Conservation (phyloP, 2,113 vertebrate species). For the Oreochromis niloticus region DNA sequence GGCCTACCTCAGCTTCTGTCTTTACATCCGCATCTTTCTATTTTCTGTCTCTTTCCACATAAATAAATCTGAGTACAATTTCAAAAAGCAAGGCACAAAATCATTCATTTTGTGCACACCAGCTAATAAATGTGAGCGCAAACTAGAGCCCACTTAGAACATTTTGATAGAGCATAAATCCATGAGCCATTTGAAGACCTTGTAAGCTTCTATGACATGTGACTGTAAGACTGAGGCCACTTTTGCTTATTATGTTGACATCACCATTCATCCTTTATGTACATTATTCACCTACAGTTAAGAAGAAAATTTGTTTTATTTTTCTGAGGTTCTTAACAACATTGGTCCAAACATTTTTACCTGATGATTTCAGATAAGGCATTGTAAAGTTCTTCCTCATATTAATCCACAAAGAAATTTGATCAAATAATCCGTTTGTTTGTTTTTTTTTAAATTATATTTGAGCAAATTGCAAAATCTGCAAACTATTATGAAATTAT, state of each 20-base stretch:
- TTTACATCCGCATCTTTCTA: neutral
- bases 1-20: neutral
- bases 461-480: neutral
- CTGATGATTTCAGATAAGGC: neutral
- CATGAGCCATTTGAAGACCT: no score
- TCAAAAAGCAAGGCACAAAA: neutral
- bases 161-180: no score
- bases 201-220: no score
- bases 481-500: neutral
- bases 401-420: neutral
- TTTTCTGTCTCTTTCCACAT: neutral
- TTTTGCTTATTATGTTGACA: no score
- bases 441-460: neutral
- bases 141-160: no score
- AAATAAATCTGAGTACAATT: neutral
- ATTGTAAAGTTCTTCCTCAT: neutral
- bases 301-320: no score
- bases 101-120: no score
- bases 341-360: neutral
- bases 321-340: no score
- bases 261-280: no score
- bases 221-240: no score
- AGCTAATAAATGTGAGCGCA: no score
- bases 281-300: no score
- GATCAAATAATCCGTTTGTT: neutral